Base-by-base conservation (phyloP, 2,888 invertebrate genomes). In the Nineta flava region DNA sequence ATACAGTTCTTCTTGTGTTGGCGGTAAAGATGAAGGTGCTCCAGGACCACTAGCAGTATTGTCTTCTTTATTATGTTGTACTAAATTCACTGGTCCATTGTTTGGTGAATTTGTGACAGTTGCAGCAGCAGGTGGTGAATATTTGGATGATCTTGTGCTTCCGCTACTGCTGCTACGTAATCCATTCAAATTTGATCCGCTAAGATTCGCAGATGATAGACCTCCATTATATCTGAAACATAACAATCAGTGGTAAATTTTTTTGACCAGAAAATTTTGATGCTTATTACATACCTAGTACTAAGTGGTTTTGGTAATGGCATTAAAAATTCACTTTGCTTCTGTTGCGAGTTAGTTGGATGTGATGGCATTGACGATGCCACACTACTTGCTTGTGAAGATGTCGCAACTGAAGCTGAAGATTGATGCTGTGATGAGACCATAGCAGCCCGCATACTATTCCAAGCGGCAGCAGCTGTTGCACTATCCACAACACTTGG, bases 221-320 rank as follows among this genome's bases (percentile, higher is more conserved):
- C 42, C 26, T 9, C 52, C 52, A 35, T 52, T 52, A 41, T 52
- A 50, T 34, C 52, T 52, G 41, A 2, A 49, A 38, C n/a, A 44
- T 9, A 42, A 12, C n/a, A 44, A 34, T 26, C 3, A 32, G 6
- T n/a, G 16, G 9, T 42, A 31, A 26, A 3, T 17, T 32, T 17
- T 43, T 31, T 13, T 6, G n/a, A n/a, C n/a, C 16, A 31, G 9
- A 42, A 48, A n/a, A 40, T 42, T 41, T n/a, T 17, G 10, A 43
- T 16, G 9, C 19, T 43, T 16, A 13, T 41, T 9, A 53, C 64
- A 60, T 72, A 75, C 60, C 75, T 74, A 56, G 71, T 71, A 32
- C 77, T 75, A 45, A 67, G 61, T 38, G 71, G 68, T 57, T 79
- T 76, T 57, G 79, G 79, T 57, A 77, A 75, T 43, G 80, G 80